These are phyloP conservation scores for Gibbula magus DNA, from an alignment of 2,888 invertebrate genomes.

Conservation along the genomic window DNA sequence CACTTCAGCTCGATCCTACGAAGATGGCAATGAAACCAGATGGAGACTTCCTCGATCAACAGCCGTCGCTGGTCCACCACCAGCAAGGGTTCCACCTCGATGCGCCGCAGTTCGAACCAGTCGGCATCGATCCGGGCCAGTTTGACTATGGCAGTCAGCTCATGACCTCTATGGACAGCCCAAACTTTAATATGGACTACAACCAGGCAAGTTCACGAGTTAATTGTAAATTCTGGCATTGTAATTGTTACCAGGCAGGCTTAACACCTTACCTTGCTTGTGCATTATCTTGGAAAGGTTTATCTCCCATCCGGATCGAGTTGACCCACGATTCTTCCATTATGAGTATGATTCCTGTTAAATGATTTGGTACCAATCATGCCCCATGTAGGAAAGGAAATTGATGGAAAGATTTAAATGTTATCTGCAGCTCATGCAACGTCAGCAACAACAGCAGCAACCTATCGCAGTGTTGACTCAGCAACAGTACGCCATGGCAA, in stretches of 20 bases:
- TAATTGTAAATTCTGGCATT: not conserved
- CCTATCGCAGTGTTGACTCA: slow-evolving; percentile 74
- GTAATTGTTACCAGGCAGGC: too few relatives aligned
- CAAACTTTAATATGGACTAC: slow-evolving; percentile 74
- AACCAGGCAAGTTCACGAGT: slow-evolving; percentile 63
- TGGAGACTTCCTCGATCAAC: slow-evolving; percentile 61
- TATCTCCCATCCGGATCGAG: too few relatives aligned
- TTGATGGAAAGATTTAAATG: not conserved
- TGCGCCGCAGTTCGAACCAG: slow-evolving; percentile 70
- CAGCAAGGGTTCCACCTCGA: slow-evolving; percentile 69
- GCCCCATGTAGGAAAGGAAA: not conserved
- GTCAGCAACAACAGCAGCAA: slow-evolving; percentile 70
- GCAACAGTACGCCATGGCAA: slow-evolving; percentile 78
- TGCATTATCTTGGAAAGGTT: too few relatives aligned
- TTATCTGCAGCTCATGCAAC: slow-evolving; percentile 46
- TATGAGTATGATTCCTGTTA: not conserved
- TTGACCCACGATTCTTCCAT: not conserved
- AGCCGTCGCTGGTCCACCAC: slow-evolving; percentile 49
- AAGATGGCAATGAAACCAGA: slow-evolving; percentile 46
- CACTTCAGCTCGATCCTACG: slow-evolving; percentile 48
- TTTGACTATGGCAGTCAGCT: slow-evolving; percentile 73
- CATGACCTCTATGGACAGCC: slow-evolving; percentile 75
- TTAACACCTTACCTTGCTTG: too few relatives aligned
- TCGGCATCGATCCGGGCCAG: slow-evolving; percentile 73
- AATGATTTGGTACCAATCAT: not conserved